A percentile compares a stretch with the other conserved stretches of the same genome.
phyloP scores from a whole-genome alignment of 2,113 vertebrate species.

The Lamprotornis superbus region DNA sequence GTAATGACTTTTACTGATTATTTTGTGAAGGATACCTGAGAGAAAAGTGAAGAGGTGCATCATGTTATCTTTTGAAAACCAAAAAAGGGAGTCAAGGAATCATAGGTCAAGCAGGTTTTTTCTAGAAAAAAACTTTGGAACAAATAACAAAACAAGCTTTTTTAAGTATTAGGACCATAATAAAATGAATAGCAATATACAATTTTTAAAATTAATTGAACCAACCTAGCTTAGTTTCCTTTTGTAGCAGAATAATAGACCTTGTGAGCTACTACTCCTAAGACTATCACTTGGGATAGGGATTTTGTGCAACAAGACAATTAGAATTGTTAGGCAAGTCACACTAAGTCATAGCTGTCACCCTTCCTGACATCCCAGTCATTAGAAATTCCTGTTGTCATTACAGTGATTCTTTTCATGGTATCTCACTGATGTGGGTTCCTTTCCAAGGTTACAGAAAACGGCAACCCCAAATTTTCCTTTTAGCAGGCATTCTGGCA shows the following conservation, averaged over 20 bases:
- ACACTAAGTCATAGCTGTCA: not conserved
- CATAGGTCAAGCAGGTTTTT: not conserved
- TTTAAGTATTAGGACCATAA: not conserved
- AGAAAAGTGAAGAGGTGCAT: not conserved
- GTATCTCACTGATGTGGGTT: not conserved
- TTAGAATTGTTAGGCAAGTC: not conserved
- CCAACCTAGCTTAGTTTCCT: not conserved
- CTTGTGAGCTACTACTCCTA: not conserved
- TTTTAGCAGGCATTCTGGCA: not conserved
- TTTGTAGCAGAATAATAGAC: not conserved
- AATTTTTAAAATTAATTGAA: not conserved
- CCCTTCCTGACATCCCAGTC: not conserved
- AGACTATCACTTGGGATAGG: not conserved
- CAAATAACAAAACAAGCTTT: not conserved
- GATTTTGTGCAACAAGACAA: not conserved
- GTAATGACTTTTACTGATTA: not conserved
- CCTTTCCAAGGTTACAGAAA: not conserved
- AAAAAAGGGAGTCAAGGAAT: not conserved
- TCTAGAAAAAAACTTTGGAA: not conserved
- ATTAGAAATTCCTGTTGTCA: not conserved
- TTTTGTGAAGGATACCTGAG: not conserved
- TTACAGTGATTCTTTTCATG: not conserved
- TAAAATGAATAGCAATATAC: not conserved
- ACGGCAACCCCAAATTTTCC: not conserved
- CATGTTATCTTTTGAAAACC: not conserved